phyloP scores from a whole-genome alignment of 2,888 invertebrate genomes.

The Malacosoma neustria region DNA sequence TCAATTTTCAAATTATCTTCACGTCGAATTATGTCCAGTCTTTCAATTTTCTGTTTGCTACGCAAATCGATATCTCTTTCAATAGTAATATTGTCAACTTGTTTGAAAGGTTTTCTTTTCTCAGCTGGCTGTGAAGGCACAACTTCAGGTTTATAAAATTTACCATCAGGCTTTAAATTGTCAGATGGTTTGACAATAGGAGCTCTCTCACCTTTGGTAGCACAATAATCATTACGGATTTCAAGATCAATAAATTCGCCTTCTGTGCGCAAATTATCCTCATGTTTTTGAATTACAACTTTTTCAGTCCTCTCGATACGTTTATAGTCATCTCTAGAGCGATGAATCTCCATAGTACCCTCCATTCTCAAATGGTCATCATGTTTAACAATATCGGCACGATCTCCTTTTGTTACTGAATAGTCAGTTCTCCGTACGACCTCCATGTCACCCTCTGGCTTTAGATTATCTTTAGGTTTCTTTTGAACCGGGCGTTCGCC shows the following conservation, averaged over 20 bases:
- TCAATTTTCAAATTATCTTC: conserved; percentile 78
- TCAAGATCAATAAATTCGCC: conserved; percentile 69
- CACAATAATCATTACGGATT: conserved; percentile 67
- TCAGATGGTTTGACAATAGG: conserved; percentile 77
- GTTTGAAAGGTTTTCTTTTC: conserved; percentile 70
- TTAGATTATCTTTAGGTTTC: conserved; percentile 75
- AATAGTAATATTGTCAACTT: conserved; percentile 76
- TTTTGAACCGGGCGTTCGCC: conserved; percentile 50
- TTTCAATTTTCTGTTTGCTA: conserved; percentile 64
- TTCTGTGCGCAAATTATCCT: conserved; percentile 75
- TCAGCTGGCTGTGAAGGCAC: conserved; percentile 70
- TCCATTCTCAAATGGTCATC: conserved; percentile 82
- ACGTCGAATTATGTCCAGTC: conserved; percentile 74
- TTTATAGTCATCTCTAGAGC: conserved; percentile 73
- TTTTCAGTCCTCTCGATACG: conserved; percentile 70
- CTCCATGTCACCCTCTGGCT: conserved; percentile 76
- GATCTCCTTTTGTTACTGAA: conserved; percentile 72
- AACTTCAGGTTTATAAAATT: conserved; percentile 68
- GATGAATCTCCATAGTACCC: conserved; percentile 72
- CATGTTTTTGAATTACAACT: conserved; percentile 63
- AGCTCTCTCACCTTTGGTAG: conserved; percentile 76
- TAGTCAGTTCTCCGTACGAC: conserved; percentile 53
- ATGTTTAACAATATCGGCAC: conserved; percentile 74
- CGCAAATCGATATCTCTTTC: conserved; percentile 50
- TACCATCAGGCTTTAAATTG: conserved; percentile 77